Conservation (phyloP, 2,888 invertebrate genomes). For the Willowsia nigromaculata region DNA sequence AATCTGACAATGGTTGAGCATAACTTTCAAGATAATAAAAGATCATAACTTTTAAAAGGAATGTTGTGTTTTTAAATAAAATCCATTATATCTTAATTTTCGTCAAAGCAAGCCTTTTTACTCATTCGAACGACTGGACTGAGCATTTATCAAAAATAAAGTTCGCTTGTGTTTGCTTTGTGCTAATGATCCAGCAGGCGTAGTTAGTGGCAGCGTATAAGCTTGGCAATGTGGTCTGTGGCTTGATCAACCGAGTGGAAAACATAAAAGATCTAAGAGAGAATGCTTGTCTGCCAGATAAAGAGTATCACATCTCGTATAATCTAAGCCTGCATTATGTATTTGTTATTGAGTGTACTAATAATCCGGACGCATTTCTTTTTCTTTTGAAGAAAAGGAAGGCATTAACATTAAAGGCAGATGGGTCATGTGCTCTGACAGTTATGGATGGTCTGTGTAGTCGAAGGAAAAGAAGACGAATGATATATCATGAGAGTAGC, state of each 20-base stretch:
- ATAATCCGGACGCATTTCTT: neutral
- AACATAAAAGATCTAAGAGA: slow-evolving; percentile 11
- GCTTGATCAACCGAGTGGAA: neutral
- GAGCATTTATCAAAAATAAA: neutral
- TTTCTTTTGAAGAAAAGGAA: neutral
- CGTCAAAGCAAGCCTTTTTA: neutral
- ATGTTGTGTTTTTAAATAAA: slow-evolving; percentile 16
- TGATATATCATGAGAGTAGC: neutral
- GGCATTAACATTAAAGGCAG: neutral
- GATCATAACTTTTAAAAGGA: no score
- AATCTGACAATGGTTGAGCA: no score
- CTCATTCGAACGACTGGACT: neutral
- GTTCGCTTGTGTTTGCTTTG: neutral
- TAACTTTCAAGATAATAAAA: no score
- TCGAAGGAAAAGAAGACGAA: neutral
- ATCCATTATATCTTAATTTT: neutral
- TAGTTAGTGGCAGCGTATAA: neutral
- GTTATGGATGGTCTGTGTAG: slow-evolving; percentile 50
- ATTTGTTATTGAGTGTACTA: neutral
- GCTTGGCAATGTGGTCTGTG: neutral
- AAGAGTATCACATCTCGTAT: slow-evolving; percentile 16
- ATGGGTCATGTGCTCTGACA: slow-evolving; percentile 31
- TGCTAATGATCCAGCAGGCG: neutral
- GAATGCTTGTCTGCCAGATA: slow-evolving; percentile 11
- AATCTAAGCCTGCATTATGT: neutral